Base-by-base conservation (phyloP, 2,113 vertebrate genomes). In the Athene cunicularia region DNA sequence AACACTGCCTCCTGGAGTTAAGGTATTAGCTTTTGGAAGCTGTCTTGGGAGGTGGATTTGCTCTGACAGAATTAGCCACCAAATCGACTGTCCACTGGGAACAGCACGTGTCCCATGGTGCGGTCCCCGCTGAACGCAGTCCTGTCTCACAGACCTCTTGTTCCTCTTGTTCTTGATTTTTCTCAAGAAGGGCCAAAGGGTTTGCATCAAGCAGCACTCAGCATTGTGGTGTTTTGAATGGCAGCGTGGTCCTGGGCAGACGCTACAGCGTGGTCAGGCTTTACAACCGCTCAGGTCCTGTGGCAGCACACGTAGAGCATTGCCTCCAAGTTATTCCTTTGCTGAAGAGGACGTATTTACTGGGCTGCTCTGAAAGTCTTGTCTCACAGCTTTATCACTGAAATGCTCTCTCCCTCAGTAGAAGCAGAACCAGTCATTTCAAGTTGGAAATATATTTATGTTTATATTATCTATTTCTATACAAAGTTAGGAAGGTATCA, bases 301-400 rank as follows among this genome's bases (percentile, higher is more conserved):
- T 1, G 0, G 49, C 71, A 41, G 39, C 23, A 21, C 14, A 6
- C 0, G 4, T 21, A 30, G 27, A 43, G 7, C 12, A 0, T 59
- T 37, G 53, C 18, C 49, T 92, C 39, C 74, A 23, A 30, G 32
- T 66, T 35, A 43, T 5, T 47, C 30, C 67, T 73, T 71, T 53
- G 43, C 55, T 63, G 47, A 39, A 21, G 7, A 39, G 71, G 30
- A 30, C 41, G 35, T 81, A 22, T 50, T 63, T 81, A 15, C 35
- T 37, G 49, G 49, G 20, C 59, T 92, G n/a, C 50, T 73, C 49
- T 73, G 49, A 18, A 73, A 55, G 71, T 64, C 47, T 81, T 14
- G 3, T 41, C 33, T 88, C 60, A 7, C 33, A 50, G 30, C n/a
- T n/a, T 52, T 47, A 27, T 37, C 23, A 13, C 32, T 59, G 66